Percentiles rank a stretch among this genome's conserved stretches.
Evolutionary conservation across 2,888 invertebrate species (phyloP).

Genomic region (Euplagia quadripunctaria): DNA sequence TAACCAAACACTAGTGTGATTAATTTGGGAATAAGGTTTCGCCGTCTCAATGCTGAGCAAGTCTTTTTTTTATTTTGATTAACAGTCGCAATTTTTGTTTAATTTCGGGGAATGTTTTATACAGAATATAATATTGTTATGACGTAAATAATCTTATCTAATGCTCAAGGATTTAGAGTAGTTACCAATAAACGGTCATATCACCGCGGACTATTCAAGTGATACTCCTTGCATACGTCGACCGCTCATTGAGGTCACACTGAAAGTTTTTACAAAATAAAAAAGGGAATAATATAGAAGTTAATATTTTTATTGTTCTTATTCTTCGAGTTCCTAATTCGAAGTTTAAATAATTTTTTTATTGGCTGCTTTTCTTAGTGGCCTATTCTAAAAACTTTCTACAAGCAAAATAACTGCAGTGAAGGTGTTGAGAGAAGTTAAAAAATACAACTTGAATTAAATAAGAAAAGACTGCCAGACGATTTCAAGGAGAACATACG

Average conservation of each 20-base stretch:
- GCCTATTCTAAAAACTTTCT: no score
- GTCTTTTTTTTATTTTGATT: slow-evolving; percentile 10
- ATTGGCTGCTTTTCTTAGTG: no score
- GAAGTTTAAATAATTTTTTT: no score
- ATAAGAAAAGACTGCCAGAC: no score
- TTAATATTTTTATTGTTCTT: no score
- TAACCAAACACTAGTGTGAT: slow-evolving; percentile 33
- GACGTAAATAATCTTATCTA: neutral
- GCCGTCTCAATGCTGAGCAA: slow-evolving; percentile 10
- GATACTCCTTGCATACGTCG: neutral
- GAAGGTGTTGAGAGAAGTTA: no score
- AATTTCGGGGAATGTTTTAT: neutral
- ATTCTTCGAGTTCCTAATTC: no score
- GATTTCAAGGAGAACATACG: no score
- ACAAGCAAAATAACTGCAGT: no score
- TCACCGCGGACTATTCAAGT: neutral
- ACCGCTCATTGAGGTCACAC: neutral
- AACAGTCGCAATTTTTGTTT: neutral
- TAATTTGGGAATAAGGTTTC: slow-evolving; percentile 30
- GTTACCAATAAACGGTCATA: neutral
- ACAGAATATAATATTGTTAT: neutral
- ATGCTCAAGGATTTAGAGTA: neutral
- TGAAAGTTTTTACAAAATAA: no score
- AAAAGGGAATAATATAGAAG: no score
- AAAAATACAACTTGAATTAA: no score